Evolutionary conservation across 2,113 vertebrate species (phyloP), one percentile per base, ranked within the genome.

Genomic region (Caloenas nicobarica): DNA sequence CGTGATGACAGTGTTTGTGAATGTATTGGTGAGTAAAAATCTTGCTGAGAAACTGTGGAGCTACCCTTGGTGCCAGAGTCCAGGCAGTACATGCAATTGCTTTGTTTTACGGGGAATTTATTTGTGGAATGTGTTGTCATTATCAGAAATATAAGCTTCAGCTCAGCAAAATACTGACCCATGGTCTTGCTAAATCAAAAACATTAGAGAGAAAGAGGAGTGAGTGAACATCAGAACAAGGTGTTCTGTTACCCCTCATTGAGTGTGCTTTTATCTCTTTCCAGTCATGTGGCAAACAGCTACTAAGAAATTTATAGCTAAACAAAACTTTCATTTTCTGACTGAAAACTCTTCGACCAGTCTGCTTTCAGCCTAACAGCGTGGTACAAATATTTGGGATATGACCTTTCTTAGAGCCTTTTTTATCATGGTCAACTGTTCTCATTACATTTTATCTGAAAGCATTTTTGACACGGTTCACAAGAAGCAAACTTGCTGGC

Each of bases 211-310:
- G 40, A 91, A 86, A 88, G 64, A 94, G 25, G 51, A 70, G 79
- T 58, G 42, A 81, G 26, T n/a, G 33, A 83, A 83, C 56, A 69
- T 68, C 60, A 91, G 72, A 94, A 92, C 82, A 86, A 94, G 90
- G 92, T 81, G 76, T 88, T 86, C 76, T 90, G 53, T 86, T 91
- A 50, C 56, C 50, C 42, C 29, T 96, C 82, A 53, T 36, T 91
- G 46, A 66, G 8, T 36, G 29, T 54, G 46, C 88, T 96, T 97
- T 96, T 94, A 91, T 89, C 72, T 91, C 69, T 81, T 94, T 95
- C 68, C 85, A 90, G 53, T 88, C 88, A 91, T 74, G 60, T 94
- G 82, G 89, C 64, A 89, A 93, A 81, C 60, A 76, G 76, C 79
- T 93, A 94, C 85, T 78, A 88, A 77, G 65, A 96, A 95, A 86